Base-by-base conservation (phyloP, 2,888 invertebrate genomes). In the Phaonia tiefii region DNA sequence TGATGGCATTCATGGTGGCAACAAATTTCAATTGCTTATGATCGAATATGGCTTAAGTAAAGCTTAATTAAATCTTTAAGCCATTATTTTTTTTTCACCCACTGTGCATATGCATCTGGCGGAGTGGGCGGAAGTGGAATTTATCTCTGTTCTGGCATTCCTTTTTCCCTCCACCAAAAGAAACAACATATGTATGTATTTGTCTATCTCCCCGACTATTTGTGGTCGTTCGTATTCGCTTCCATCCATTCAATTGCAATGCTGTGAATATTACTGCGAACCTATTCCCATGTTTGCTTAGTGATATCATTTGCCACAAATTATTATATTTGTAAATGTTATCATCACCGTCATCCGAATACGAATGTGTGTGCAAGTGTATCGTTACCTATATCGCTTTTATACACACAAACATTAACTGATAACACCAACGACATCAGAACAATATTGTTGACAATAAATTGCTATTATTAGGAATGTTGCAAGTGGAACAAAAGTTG, bases 231-330 rank as follows among this genome's bases (percentile, higher is more conserved):
- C 31, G 13, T 25, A 2, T 54, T 54, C 13, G 54, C 11, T 54
- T 69, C 25, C 10, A 20, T 8, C 7, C 44, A 26, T 17, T 63
- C 1, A 15, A 25, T n/a, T 8, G 37, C n/a, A 71, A 22, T 54
- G 25, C 39, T 75, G 75, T 69, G 54, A 49, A 17, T 69, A 72
- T 75, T 80, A 60, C 79, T 80, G 79, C 46, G 54, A 26, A 58
- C 80, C 80, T 80, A 70, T 74, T 77, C 46, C 7, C 26, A 70
- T 77, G 72, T 74, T 77, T 80, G 70, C 56, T n/a, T 60, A 76
- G 58, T 77, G 80, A 80, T 77, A 75, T 60, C 73, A 74, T 70
- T 74, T 37, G 39, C 10, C 60, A 54, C 54, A 25, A 54, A 54
- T 63, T 26, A n/a, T n/a, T 7, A 26, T 15, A 20, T 58, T 25